A percentile compares a stretch with the other conserved stretches of the same genome.
These are phyloP conservation scores for Phaethon lepturus DNA, from an alignment of 2,113 vertebrate genomes.

Conservation along the genomic window DNA sequence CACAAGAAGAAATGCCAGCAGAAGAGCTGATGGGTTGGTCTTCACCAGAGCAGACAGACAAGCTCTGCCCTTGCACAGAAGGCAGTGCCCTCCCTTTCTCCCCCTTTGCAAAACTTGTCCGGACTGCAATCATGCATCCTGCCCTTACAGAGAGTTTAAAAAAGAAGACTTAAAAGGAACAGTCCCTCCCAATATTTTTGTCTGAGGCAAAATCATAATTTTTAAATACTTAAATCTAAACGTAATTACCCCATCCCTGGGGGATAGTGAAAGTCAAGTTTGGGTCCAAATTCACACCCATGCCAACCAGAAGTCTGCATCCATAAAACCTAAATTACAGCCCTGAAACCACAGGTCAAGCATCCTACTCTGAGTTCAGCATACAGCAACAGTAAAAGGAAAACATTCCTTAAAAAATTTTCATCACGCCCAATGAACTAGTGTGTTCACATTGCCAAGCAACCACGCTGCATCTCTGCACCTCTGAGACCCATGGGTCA, in stretches of 20 bases:
- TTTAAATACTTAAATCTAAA: not conserved
- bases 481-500: not conserved
- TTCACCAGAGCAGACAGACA: not conserved
- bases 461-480: not conserved
- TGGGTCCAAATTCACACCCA: not conserved
- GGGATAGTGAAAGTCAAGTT: not conserved
- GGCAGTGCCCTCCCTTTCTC: not conserved
- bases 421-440: not conserved
- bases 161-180: not conserved
- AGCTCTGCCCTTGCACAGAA: not conserved
- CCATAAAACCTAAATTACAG: not conserved
- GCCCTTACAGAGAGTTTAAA: not conserved
- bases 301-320: not conserved
- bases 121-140: not conserved
- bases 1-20: not conserved
- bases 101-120: not conserved
- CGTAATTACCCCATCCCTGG: not conserved
- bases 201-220: not conserved
- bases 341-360: not conserved
- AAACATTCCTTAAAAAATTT: not conserved
- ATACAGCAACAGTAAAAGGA: not conserved
- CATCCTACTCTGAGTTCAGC: not conserved
- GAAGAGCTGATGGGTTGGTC: not conserved
- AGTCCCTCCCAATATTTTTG: not conserved
- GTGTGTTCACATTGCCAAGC: conserved; percentile 2